Conservation (phyloP, 2,113 vertebrate genomes). For the Ophiodon elongatus region DNA sequence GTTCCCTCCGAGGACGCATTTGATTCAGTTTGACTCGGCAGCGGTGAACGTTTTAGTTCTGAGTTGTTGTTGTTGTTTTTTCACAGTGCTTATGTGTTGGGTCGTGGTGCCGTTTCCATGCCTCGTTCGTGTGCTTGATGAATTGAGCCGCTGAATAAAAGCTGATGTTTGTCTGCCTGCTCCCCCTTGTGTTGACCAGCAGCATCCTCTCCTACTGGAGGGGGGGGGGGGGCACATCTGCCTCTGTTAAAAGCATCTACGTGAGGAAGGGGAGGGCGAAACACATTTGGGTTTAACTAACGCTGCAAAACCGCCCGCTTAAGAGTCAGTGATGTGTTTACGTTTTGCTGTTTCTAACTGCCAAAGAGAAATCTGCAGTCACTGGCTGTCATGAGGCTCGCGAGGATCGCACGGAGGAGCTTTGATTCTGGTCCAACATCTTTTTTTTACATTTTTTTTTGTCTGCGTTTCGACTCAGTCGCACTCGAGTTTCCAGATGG, state of each 20-base stretch:
- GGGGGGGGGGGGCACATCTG: no score
- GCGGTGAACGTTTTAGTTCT: slow-evolving; percentile 15
- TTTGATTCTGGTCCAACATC: slow-evolving; percentile 21
- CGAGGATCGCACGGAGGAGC: not conserved
- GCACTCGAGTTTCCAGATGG: slow-evolving; percentile 44
- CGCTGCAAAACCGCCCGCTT: not conserved
- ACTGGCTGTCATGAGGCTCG: not conserved
- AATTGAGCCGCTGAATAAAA: slow-evolving; percentile 35
- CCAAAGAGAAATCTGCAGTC: not conserved
- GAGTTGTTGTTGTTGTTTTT: not conserved
- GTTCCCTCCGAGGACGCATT: slow-evolving; percentile 27
- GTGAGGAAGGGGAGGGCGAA: not conserved
- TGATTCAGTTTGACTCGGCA: slow-evolving; percentile 26
- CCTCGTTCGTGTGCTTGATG: slow-evolving; percentile 51
- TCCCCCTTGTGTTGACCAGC: slow-evolving; percentile 33
- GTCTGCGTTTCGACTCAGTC: slow-evolving; percentile 12
- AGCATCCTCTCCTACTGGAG: not conserved
- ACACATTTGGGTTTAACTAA: slow-evolving; percentile 9
- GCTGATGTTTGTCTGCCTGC: slow-evolving; percentile 27
- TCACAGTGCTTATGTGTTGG: slow-evolving; percentile 50
- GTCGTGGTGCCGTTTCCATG: slow-evolving; percentile 10
- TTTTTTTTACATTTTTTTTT: not conserved
- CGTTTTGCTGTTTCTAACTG: not conserved
- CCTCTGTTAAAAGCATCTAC: not conserved
- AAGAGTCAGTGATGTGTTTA: not conserved